A percentile compares a stretch with the other conserved stretches of the same genome.
phyloP scores from a whole-genome alignment of 2,113 vertebrate genomes.

The Saccopteryx leptura region DNA sequence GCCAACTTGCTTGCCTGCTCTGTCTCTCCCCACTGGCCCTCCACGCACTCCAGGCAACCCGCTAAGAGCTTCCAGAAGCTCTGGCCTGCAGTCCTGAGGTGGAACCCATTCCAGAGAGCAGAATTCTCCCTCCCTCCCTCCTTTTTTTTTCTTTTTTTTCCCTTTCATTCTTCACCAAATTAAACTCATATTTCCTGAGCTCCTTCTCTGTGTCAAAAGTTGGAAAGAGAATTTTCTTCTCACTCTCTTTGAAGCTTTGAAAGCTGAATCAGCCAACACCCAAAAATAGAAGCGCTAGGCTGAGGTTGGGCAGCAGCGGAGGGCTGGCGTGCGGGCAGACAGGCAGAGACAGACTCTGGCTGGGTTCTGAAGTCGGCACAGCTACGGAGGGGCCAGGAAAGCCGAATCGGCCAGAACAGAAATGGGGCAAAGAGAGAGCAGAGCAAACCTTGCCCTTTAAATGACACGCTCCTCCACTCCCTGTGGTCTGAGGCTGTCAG shows the following conservation, averaged over 20 bases:
- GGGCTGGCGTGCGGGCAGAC: not conserved
- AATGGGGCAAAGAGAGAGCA: constrained; percentile 27
- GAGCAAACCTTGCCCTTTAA: not conserved
- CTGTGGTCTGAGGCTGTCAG: not conserved
- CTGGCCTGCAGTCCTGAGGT: not conserved
- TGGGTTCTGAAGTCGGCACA: not conserved
- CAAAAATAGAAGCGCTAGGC: not conserved
- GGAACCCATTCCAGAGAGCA: not conserved
- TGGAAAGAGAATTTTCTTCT: constrained; percentile 22
- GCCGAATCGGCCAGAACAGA: not conserved
- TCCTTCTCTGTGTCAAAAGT: not conserved
- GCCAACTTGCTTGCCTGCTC: accelerated
- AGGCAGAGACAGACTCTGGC: not conserved
- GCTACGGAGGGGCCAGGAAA: not conserved
- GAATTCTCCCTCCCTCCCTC: not conserved
- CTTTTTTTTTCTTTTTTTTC: no score
- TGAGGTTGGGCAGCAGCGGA: not conserved
- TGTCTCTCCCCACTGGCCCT: not conserved
- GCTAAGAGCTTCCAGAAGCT: not conserved
- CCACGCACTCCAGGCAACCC: not conserved
- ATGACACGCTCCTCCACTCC: not conserved
- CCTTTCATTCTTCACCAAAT: not conserved
- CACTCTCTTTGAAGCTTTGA: not conserved
- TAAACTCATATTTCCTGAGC: not conserved
- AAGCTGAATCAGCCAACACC: not conserved